Conservation (phyloP, 2,888 invertebrate species). For the Aethes cnicana region DNA sequence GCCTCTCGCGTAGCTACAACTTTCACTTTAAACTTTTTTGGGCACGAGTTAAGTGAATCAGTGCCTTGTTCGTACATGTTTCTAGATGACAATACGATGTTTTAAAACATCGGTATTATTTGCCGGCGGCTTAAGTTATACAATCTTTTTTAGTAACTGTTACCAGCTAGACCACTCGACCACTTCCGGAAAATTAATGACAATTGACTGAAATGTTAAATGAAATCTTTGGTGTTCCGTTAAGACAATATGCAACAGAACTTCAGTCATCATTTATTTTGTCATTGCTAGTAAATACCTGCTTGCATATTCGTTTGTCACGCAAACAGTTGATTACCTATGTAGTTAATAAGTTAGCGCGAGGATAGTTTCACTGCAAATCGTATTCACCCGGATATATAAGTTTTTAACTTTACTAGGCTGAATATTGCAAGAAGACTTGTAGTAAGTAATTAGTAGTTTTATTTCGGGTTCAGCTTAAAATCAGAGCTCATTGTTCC, state of each 20-base stretch:
- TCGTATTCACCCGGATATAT: slow-evolving; percentile 14
- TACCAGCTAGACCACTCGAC: too few relatives aligned
- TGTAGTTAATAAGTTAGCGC: not conserved
- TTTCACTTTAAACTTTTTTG: slow-evolving; percentile 78
- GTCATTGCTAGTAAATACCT: not conserved
- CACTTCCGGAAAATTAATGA: slow-evolving; percentile 11
- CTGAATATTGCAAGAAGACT: too few relatives aligned
- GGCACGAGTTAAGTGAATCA: slow-evolving; percentile 47
- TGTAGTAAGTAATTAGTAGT: too few relatives aligned
- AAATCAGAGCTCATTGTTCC: too few relatives aligned
- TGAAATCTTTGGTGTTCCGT: slow-evolving; percentile 2
- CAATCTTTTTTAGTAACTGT: too few relatives aligned
- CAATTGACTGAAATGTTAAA: not conserved
- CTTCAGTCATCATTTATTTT: not conserved
- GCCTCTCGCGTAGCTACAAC: slow-evolving; percentile 64
- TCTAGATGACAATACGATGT: slow-evolving; percentile 36
- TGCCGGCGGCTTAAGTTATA: too few relatives aligned
- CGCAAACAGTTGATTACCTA: slow-evolving; percentile 7
- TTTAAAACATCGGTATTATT: slow-evolving; percentile 5
- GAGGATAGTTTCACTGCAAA: slow-evolving; percentile 16
- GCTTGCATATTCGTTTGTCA: slow-evolving; percentile 18
- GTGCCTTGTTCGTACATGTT: slow-evolving; percentile 30
- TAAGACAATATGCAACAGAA: not conserved
- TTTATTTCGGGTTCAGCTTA: too few relatives aligned
- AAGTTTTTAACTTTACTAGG: not conserved